phyloP scores from a whole-genome alignment of 2,797 vertebrate species.

The Phaenicophaeus curvirostris region DNA sequence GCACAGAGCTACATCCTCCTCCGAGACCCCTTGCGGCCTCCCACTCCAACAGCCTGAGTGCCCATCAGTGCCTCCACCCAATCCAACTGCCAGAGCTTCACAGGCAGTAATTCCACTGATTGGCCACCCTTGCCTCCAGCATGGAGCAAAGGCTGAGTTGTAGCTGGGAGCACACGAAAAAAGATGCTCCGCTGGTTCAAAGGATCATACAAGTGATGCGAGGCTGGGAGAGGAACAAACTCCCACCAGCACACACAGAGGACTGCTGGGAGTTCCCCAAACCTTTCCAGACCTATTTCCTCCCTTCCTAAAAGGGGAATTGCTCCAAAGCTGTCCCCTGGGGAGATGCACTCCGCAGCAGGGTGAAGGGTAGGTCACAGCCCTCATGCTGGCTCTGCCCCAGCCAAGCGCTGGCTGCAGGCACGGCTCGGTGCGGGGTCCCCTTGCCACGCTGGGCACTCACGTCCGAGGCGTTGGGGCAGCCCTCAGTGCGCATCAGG shows the following conservation, averaged over 20 bases:
- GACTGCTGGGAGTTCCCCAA: neutral
- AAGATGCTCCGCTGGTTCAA: neutral
- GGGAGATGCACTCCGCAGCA: neutral
- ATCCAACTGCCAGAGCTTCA: neutral
- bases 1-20: neutral
- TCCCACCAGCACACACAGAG: neutral
- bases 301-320: neutral
- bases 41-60: neutral
- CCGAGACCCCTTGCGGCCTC: accelerated
- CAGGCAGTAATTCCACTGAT: neutral
- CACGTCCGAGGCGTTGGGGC: conserved; percentile 85
- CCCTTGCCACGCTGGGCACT: conserved; percentile 36
- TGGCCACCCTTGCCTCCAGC: neutral
- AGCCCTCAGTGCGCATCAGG: conserved; percentile 86
- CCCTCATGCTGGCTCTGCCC: neutral
- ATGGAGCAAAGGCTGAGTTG: neutral
- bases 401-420: neutral
- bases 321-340: accelerated
- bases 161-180: neutral
- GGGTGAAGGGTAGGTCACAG: accelerated
- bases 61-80: neutral
- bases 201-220: neutral
- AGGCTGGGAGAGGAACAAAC: neutral
- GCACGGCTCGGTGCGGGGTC: no score
- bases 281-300: neutral